These are phyloP conservation scores for Diaperis boleti DNA, from an alignment of 2,888 invertebrate species.

Conservation along the genomic window DNA sequence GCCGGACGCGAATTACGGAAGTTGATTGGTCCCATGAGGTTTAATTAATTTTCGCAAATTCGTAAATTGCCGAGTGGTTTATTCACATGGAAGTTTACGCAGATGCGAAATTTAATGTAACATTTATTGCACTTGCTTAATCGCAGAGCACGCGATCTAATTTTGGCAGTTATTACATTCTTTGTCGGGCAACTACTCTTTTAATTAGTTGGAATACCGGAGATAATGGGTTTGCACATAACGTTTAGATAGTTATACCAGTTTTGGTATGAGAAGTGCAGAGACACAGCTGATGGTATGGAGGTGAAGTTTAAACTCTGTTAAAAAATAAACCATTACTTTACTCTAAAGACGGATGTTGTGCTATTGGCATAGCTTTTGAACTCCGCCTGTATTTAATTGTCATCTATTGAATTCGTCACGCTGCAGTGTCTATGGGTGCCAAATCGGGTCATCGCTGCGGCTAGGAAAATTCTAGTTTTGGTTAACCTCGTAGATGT, in stretches of 20 bases:
- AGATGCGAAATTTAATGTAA: not conserved
- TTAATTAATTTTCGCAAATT: constrained; percentile 5
- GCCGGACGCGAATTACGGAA: not conserved
- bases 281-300: too few species aligned
- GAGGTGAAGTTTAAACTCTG: too few species aligned
- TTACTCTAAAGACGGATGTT: too few species aligned
- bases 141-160: not conserved
- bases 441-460: too few species aligned
- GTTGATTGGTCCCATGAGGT: constrained; percentile 3
- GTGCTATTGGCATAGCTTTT: too few species aligned
- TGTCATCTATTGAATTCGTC: too few species aligned
- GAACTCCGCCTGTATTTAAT: too few species aligned
- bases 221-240: not conserved
- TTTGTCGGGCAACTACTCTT: not conserved
- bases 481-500: too few species aligned
- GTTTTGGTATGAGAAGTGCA: not conserved
- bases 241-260: not conserved
- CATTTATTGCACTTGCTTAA: not conserved
- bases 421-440: too few species aligned
- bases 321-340: too few species aligned
- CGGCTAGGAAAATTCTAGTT: too few species aligned
- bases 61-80: not conserved
- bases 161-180: not conserved
- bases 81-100: constrained; percentile 4
- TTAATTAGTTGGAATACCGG: not conserved